These are phyloP conservation scores for Megaceryle torquata DNA, from an alignment of 2,113 vertebrate genomes.

Conservation along the genomic window DNA sequence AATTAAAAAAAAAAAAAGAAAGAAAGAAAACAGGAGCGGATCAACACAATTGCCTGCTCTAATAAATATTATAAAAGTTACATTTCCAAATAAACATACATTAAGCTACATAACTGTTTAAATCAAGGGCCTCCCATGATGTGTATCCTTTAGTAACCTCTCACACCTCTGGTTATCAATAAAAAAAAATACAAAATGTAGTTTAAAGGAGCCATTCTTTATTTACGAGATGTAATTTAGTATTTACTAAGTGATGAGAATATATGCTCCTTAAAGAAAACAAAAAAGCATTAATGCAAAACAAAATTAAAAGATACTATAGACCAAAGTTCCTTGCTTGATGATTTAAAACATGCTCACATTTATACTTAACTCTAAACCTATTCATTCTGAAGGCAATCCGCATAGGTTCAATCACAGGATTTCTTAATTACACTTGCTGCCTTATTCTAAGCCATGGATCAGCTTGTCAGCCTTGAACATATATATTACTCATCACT, in stretches of 20 bases:
- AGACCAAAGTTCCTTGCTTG: not conserved
- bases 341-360: not conserved
- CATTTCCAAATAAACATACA: not conserved
- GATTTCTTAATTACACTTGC: not conserved
- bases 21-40: not conserved
- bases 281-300: not conserved
- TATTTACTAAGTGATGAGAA: not conserved
- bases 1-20: not conserved
- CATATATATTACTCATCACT: not conserved
- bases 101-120: not conserved
- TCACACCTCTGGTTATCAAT: not conserved
- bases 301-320: not conserved
- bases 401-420: not conserved
- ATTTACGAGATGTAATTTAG: not conserved
- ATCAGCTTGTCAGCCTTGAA: not conserved
- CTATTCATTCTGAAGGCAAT: not conserved
- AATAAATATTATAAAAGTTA: not conserved
- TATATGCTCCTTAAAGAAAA: not conserved
- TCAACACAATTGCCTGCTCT: not conserved
- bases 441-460: not conserved
- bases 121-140: not conserved
- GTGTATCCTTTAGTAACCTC: not conserved
- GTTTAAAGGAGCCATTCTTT: not conserved
- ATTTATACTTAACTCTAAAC: not conserved
- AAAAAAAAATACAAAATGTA: not conserved